A percentile compares a stretch with the other conserved stretches of the same genome.
Conservation (phyloP, 1,140 invertebrate species). For the Conus ventricosus region DNA sequence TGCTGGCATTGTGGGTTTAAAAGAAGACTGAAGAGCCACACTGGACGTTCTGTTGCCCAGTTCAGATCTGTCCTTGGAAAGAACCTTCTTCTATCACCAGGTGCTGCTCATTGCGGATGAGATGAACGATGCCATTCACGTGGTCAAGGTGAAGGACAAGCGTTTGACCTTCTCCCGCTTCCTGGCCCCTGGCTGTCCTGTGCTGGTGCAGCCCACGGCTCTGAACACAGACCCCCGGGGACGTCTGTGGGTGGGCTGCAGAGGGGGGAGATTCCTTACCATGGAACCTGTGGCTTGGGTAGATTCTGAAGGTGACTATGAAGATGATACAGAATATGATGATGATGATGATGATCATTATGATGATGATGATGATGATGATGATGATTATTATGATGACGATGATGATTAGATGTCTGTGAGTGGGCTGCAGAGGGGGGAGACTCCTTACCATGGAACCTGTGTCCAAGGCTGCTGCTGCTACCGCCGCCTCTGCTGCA, state of each 20-base stretch:
- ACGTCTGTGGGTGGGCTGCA: not conserved
- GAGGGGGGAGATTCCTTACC: not conserved
- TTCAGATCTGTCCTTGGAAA: too few species aligned
- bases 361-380: too few species aligned
- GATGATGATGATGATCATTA: too few species aligned
- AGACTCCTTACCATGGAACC: too few species aligned
- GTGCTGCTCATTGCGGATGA: not conserved
- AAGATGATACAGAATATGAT: too few species aligned
- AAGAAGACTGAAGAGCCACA: too few species aligned
- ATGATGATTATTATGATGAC: too few species aligned
- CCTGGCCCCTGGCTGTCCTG: slow-evolving; percentile 5
- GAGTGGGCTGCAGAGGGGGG: too few species aligned
- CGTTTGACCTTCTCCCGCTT: not conserved
- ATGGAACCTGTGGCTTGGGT: not conserved
- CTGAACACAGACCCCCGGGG: not conserved
- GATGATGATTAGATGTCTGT: too few species aligned
- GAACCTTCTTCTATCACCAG: not conserved
- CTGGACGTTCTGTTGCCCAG: too few species aligned
- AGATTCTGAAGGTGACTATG: too few species aligned
- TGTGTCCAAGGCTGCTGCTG: not conserved
- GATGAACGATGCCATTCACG: not conserved
- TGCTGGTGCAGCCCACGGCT: slow-evolving; percentile 1
- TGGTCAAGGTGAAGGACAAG: not conserved
- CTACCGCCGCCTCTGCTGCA: not conserved
- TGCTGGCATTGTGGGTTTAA: too few species aligned